These are phyloP conservation scores for Odocoileus virginianus DNA, from an alignment of 2,113 vertebrate genomes.

Conservation along the genomic window DNA sequence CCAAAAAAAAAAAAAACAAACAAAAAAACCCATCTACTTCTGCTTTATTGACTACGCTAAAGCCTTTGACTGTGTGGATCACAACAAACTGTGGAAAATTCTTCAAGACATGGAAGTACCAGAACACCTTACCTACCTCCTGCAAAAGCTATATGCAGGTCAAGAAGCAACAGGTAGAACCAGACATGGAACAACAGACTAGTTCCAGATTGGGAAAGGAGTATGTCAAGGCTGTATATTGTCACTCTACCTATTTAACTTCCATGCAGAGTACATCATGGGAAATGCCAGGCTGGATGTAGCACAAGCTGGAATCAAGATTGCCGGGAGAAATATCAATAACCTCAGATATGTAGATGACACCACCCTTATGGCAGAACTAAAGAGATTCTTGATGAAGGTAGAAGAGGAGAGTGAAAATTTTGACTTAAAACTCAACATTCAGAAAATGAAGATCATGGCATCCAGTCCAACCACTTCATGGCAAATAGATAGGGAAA, in stretches of 20 bases:
- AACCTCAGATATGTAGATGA: not conserved
- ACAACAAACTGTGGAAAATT: not conserved
- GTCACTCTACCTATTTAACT: not conserved
- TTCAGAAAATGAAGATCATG: not conserved
- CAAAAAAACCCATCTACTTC: not conserved
- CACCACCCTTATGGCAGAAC: not conserved
- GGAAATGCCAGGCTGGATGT: not conserved
- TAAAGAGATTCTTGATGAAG: not conserved
- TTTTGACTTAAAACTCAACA: not conserved
- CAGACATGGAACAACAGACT: not conserved
- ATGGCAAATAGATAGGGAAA: not conserved
- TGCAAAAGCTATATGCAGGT: not conserved
- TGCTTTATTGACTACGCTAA: not conserved
- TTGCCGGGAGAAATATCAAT: not conserved
- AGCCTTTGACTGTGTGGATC: not conserved
- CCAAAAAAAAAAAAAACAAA: too few species aligned
- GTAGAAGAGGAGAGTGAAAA: not conserved
- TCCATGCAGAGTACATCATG: not conserved
- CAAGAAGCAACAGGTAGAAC: not conserved
- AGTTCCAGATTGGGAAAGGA: not conserved
- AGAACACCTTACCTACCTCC: not conserved
- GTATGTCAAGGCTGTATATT: not conserved
- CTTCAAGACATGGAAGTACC: not conserved
- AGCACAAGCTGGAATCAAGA: not conserved
- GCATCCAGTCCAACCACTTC: not conserved